Base-by-base conservation (phyloP, 2,113 vertebrate genomes). In the Anseranas semipalmata region DNA sequence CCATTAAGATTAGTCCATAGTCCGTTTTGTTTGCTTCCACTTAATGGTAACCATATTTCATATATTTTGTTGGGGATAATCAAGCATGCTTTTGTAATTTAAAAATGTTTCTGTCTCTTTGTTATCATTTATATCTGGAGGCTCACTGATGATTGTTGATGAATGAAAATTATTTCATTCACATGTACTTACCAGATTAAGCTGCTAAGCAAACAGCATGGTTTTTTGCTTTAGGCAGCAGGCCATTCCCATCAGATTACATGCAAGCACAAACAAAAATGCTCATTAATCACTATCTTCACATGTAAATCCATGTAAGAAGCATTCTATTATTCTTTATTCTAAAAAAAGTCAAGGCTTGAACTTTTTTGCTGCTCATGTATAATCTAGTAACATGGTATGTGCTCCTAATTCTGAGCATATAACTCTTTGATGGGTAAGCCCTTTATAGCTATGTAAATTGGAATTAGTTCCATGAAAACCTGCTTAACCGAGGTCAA, bases 61-160 rank as follows among this genome's bases (percentile, higher is more conserved):
- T 89, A 27, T 66, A 91, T 94, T 97, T 96, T 87, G 39, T 82
- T 81, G 93, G 89, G 96, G 83, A 84, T 97, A 96, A 95, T 96
- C 50, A 96, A 97, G 98, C 98, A 98, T 98, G 98, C 96, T 83
- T 96, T 94, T 90, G 78, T 95, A 96, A 93, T 95, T 87, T 56
- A 52, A 85, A 94, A 59, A 43, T 93, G 28, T 96, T 90, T 95
- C 72, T 93, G 70, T 87, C 56, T 97, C 91, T 55, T 60, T 91
- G 78, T 65, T 98, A 94, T 94, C 97, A 96, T 98, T 98, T 98
- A 35, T 98, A 96, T 98, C 97, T 98, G 96, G 98, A 98, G 97
- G 87, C 89, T 93, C 53, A 35, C 84, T 87, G 35, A 75, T 33
- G 63, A 4, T 41, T 21, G 2, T 12, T 76, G 55, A 68, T 80